Evolutionary conservation across 2,113 vertebrate species (phyloP).

Genomic region (Xyrauchen texanus): DNA sequence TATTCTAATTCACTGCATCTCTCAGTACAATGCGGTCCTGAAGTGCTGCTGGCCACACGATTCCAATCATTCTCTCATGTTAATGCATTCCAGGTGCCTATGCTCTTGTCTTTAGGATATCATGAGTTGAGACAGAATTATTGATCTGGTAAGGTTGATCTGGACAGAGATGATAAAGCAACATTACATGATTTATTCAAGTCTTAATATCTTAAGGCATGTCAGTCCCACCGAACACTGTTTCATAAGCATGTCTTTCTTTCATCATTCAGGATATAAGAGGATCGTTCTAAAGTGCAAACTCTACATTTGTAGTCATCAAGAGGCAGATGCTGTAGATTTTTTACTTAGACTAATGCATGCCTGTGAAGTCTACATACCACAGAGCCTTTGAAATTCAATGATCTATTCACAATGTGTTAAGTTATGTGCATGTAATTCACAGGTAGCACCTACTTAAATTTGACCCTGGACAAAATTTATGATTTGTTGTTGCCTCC

Average conservation of each 20-base stretch:
- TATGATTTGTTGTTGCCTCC: too few relatives aligned
- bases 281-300: slow-evolving; percentile 46
- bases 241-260: slow-evolving; percentile 49
- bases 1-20: background rate
- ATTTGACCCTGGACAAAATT: background rate
- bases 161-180: slow-evolving; percentile 73
- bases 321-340: slow-evolving; percentile 35
- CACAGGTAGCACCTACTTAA: background rate
- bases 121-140: slow-evolving; percentile 70
- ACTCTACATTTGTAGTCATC: slow-evolving; percentile 41
- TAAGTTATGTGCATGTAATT: slow-evolving; percentile 34
- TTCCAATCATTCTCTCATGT: slow-evolving; percentile 61
- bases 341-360: slow-evolving; percentile 32
- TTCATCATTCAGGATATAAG: slow-evolving; percentile 65
- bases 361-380: slow-evolving; percentile 18
- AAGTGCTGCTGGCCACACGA: slow-evolving; percentile 14
- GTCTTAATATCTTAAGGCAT: slow-evolving; percentile 68
- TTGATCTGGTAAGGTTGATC: slow-evolving; percentile 74
- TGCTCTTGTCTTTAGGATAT: slow-evolving; percentile 64
- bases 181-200: slow-evolving; percentile 75
- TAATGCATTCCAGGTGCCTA: slow-evolving; percentile 63
- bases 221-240: slow-evolving; percentile 44
- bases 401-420: background rate
- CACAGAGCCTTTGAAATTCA: background rate
- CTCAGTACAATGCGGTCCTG: slow-evolving; percentile 14